Evolutionary conservation across 2,797 vertebrate genomes (phyloP).

Genomic region (Myotis pilosus): DNA sequence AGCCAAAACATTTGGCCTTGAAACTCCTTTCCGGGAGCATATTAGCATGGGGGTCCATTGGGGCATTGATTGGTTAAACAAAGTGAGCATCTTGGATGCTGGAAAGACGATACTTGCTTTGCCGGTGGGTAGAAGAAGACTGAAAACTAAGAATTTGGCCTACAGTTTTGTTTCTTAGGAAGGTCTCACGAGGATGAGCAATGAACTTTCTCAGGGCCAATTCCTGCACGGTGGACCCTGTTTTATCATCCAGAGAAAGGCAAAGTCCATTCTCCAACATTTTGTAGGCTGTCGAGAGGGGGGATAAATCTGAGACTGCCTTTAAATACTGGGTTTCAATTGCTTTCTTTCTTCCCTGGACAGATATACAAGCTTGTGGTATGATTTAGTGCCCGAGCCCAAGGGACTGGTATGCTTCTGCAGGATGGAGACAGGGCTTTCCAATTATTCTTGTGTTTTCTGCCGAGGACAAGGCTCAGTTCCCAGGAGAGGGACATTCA

Average conservation of each 20-base stretch:
- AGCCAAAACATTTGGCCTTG: conserved; percentile 4
- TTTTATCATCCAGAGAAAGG: conserved; percentile 61
- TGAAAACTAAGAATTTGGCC: not conserved
- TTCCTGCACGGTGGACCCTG: conserved; percentile 30
- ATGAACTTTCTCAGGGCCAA: conserved; percentile 51
- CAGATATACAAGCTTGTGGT: conserved; percentile 37
- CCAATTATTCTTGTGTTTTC: conserved; percentile 55
- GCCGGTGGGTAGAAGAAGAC: not conserved
- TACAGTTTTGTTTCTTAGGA: not conserved
- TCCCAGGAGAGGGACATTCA: not conserved
- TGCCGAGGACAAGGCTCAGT: not conserved
- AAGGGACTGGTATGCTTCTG: not conserved
- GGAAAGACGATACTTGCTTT: not conserved
- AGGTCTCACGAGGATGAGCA: conserved; percentile 13
- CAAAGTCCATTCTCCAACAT: conserved; percentile 50
- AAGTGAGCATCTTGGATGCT: not conserved
- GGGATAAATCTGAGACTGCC: conserved; percentile 63
- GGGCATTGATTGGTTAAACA: not conserved
- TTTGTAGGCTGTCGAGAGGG: conserved; percentile 53
- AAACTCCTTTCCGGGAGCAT: not conserved
- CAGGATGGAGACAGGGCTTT: conserved; percentile 1
- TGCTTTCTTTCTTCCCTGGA: conserved; percentile 54
- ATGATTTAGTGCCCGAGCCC: conserved; percentile 55
- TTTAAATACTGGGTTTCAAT: conserved; percentile 72
- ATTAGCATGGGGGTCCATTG: not conserved